A percentile compares a stretch with the other conserved stretches of the same genome.
Evolutionary conservation across 2,113 vertebrate species (phyloP).

Genomic region (Gadus macrocephalus): DNA sequence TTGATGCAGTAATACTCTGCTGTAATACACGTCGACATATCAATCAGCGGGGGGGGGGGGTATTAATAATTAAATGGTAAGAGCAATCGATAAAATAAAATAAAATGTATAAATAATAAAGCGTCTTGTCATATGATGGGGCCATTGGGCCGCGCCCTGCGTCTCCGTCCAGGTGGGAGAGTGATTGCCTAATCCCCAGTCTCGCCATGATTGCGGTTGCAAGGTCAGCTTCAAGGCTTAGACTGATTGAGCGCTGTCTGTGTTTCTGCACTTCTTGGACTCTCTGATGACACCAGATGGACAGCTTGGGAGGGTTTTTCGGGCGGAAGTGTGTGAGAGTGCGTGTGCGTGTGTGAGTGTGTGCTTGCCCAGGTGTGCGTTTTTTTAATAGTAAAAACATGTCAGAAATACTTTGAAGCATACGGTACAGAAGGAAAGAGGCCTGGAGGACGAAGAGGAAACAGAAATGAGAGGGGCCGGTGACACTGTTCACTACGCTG

Average conservation of each 20-base stretch:
- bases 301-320: constrained; percentile 58
- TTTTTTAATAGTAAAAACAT: too few relatives aligned
- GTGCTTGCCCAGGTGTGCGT: too few relatives aligned
- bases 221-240: constrained; percentile 68
- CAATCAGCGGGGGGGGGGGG: too few relatives aligned
- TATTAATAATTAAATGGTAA: constrained; percentile 14
- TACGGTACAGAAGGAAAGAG: too few relatives aligned
- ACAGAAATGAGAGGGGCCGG: too few relatives aligned
- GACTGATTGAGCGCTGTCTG: constrained; percentile 72
- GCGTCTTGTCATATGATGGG: constrained; percentile 59
- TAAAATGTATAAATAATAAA: constrained; percentile 14
- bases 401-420: too few relatives aligned
- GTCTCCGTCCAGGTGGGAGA: constrained; percentile 69
- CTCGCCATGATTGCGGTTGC: constrained; percentile 68
- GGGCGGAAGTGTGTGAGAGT: too few relatives aligned
- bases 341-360: too few relatives aligned
- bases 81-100: neutral
- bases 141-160: constrained; percentile 61
- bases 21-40: too few relatives aligned
- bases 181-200: constrained; percentile 72
- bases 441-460: too few relatives aligned
- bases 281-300: constrained; percentile 67
- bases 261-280: constrained; percentile 48
- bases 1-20: too few relatives aligned
- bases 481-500: neutral